phyloP scores from a whole-genome alignment of 1,140 invertebrate species.

The Hycleus phaleratus region DNA sequence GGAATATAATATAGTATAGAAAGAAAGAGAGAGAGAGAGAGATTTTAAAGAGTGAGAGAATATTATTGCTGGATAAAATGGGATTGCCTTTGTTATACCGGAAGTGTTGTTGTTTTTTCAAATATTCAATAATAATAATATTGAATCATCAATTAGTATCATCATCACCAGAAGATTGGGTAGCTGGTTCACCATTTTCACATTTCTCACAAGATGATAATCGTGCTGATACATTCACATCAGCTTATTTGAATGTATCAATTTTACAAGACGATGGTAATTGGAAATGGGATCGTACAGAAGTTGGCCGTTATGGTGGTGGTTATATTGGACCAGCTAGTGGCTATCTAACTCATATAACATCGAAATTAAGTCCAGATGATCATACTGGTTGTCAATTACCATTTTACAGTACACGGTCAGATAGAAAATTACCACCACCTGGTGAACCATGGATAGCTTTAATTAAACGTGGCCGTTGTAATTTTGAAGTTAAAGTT shows the following conservation, averaged over 20 bases:
- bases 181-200: conserved; percentile 25
- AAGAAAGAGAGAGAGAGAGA: no score
- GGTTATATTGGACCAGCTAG: conserved; percentile 52
- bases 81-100: not conserved
- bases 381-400: conserved; percentile 59
- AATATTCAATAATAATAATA: conserved; percentile 1
- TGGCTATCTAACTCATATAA: conserved; percentile 54
- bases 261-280: conserved; percentile 34
- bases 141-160: not conserved
- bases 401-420: conserved; percentile 47
- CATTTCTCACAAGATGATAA: conserved; percentile 25
- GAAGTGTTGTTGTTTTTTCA: conserved; percentile 6
- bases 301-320: conserved; percentile 63
- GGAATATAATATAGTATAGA: no score
- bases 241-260: conserved; percentile 42
- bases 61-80: no score
- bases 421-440: conserved; percentile 43
- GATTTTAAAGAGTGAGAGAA: no score
- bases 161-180: conserved; percentile 26
- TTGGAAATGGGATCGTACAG: conserved; percentile 40
- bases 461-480: conserved; percentile 61
- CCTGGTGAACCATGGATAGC: conserved; percentile 64
- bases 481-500: conserved; percentile 69
- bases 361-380: conserved; percentile 42
- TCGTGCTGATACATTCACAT: conserved; percentile 29